phyloP scores from a whole-genome alignment of 2,888 invertebrate species.

The Apocheima hispidaria region DNA sequence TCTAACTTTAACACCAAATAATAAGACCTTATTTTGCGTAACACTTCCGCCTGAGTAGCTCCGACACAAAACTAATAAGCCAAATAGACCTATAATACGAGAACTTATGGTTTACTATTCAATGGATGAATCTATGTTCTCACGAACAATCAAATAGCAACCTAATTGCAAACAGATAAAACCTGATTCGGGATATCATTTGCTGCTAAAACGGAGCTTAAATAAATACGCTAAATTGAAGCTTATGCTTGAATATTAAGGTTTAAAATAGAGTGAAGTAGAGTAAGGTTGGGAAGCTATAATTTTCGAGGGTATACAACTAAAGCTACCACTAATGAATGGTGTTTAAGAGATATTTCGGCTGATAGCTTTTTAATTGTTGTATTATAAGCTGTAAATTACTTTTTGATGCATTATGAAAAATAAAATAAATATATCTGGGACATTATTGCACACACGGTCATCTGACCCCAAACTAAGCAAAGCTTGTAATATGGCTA shows the following conservation, averaged over 20 bases:
- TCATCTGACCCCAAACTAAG: no score
- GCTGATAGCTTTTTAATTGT: conserved; percentile 25
- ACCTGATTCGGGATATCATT: conserved; percentile 2
- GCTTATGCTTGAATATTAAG: not conserved
- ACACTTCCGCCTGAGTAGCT: not conserved
- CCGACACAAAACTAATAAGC: conserved; percentile 3
- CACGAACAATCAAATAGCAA: conserved; percentile 10
- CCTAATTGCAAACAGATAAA: conserved; percentile 19
- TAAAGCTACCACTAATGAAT: conserved; percentile 32
- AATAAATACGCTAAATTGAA: conserved; percentile 4
- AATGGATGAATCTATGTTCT: not conserved
- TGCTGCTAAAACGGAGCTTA: not conserved
- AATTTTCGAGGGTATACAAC: conserved; percentile 31
- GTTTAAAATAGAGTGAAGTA: conserved; percentile 11
- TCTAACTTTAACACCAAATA: conserved; percentile 1
- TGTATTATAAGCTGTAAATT: conserved; percentile 6
- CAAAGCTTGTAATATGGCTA: no score
- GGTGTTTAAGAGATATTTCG: conserved; percentile 37
- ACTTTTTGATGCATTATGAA: not conserved
- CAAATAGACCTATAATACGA: conserved; percentile 17
- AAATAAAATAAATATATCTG: no score
- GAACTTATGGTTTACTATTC: conserved; percentile 11
- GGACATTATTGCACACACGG: no score
- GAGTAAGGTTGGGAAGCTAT: conserved; percentile 16
- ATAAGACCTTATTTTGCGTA: conserved; percentile 12